Percentiles rank a stretch among this genome's conserved stretches.
Conservation (phyloP, 2,113 vertebrate genomes). For the Theristicus caerulescens region DNA sequence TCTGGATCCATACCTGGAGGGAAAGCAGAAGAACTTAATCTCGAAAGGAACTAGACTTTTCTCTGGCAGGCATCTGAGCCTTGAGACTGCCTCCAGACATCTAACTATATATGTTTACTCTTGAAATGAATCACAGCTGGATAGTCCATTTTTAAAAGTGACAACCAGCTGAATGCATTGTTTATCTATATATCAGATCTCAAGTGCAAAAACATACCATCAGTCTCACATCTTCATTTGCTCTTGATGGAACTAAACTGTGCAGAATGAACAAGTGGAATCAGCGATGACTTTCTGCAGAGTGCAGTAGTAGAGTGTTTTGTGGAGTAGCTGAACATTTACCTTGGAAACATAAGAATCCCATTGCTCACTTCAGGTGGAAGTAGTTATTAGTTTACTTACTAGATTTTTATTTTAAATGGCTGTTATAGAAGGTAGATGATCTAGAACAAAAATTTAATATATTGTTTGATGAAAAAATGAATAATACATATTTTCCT, state of each 20-base stretch:
- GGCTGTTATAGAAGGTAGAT: background rate
- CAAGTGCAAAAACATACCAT: background rate
- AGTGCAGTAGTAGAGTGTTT: background rate
- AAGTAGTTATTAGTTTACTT: background rate
- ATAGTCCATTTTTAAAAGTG: background rate
- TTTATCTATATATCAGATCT: background rate
- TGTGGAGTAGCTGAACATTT: background rate
- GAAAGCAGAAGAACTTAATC: background rate
- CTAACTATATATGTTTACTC: background rate
- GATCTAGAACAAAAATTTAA: background rate
- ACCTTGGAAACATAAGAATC: background rate
- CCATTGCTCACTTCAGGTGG: background rate
- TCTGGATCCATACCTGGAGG: background rate
- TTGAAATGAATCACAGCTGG: background rate
- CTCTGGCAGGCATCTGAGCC: background rate
- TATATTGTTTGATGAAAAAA: background rate
- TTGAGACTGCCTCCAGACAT: background rate
- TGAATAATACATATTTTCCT: background rate
- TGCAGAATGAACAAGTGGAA: background rate
- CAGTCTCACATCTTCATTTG: background rate
- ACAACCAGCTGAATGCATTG: background rate
- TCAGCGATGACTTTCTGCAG: background rate
- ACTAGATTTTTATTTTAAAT: background rate
- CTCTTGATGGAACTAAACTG: background rate
- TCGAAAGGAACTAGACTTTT: background rate